A percentile compares a stretch with the other conserved stretches of the same genome.
Evolutionary conservation across 2,113 vertebrate genomes (phyloP).

Genomic region (Natator depressus): DNA sequence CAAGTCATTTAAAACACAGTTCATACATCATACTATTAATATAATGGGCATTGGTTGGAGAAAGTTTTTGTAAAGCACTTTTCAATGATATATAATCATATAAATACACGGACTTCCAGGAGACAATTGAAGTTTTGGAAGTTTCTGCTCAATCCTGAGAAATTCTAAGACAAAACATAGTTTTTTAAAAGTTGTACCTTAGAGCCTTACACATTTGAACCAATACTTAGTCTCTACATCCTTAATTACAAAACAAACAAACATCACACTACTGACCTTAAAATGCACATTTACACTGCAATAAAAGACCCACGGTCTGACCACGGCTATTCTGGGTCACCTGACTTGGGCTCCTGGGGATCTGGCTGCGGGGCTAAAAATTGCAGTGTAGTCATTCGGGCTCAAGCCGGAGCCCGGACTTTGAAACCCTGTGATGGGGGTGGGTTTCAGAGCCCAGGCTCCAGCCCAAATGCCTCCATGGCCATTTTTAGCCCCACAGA

Average conservation of each 20-base stretch:
- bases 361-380: too few species aligned
- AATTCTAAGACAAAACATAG: not conserved
- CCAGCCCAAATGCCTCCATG: too few species aligned
- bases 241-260: not conserved
- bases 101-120: not conserved
- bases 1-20: not conserved
- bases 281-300: not conserved
- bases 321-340: too few species aligned
- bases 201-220: not conserved
- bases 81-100: not conserved
- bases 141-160: not conserved
- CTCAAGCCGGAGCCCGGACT: too few species aligned
- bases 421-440: too few species aligned
- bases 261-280: not conserved
- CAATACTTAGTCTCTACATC: not conserved
- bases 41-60: not conserved
- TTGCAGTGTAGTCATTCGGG: too few species aligned
- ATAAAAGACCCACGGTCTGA: too few species aligned
- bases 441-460: too few species aligned
- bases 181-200: not conserved
- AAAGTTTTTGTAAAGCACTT: not conserved
- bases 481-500: too few species aligned
- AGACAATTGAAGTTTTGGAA: not conserved
- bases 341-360: too few species aligned
- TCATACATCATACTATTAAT: not conserved